Evolutionary conservation across 2,797 vertebrate species (phyloP).

Genomic region (Bradypodion ventrale): DNA sequence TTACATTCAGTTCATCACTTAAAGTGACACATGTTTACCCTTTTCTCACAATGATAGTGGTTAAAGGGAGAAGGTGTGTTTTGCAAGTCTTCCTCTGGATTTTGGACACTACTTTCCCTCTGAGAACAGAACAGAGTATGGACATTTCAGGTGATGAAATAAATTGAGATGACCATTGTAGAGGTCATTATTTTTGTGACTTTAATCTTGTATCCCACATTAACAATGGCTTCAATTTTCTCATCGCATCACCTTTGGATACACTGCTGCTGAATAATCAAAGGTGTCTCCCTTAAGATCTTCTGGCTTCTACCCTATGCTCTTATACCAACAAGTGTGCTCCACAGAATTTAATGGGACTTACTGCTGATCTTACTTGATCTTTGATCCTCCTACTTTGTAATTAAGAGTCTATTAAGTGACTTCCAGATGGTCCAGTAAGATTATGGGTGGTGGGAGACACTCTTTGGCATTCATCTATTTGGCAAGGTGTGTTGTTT

Average conservation of each 20-base stretch:
- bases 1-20: neutral
- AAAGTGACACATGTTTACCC: neutral
- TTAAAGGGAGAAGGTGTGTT: neutral
- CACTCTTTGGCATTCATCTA: too few relatives aligned
- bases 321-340: too few relatives aligned
- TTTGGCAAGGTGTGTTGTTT: too few relatives aligned
- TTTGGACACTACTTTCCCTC: neutral
- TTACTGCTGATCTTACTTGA: too few relatives aligned
- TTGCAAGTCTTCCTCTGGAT: neutral
- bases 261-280: neutral
- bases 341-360: too few relatives aligned
- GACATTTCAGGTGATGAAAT: neutral
- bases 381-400: too few relatives aligned
- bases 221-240: neutral
- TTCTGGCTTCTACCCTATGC: neutral
- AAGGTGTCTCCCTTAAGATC: neutral
- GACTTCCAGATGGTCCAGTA: too few relatives aligned
- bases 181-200: neutral
- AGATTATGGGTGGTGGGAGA: too few relatives aligned
- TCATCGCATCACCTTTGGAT: neutral
- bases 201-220: neutral
- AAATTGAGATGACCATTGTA: neutral
- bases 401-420: too few relatives aligned
- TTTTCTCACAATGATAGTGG: neutral
- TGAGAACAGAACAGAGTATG: neutral